Base-by-base conservation (phyloP, 2,113 vertebrate species). In the Salvelinus alpinus region DNA sequence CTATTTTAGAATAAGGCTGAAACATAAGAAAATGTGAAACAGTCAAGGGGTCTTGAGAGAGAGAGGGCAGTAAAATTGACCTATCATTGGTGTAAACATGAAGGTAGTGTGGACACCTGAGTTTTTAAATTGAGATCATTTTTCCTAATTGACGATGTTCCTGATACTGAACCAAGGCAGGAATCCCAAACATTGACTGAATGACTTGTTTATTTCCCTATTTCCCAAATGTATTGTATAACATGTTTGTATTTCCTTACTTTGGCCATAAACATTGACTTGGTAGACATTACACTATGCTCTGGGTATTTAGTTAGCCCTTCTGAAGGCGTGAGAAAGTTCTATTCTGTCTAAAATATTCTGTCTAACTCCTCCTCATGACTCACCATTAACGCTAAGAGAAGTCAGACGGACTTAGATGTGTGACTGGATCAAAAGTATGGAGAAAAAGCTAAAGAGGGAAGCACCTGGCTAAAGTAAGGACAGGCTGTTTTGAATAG, bases 391-490 rank as follows among this genome's bases (percentile, higher is more conserved):
- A 44, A 44, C 38, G 2, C 38, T 44, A 12, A 44, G 38, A 44
- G 38, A 44, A 62, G 34, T 80, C 24, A 66, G 64, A 66, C n/a
- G 11, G 79, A 81, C 62, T 1, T 76, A 78, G 72, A 80, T 68
- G 70, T 80, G 75, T 82, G 84, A 84, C 85, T 78, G 76, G 81
- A 80, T 85, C 83, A 81, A 84, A 81, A 81, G 22, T 75, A 78
- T 57, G 27, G 14, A 34, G 71, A 78, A 79, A 74, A 67, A 72
- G 80, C 74, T 79, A 77, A 81, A 82, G 82, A 81, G 83, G 90
- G 85, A 90, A 91, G 88, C 91, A 91, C 91, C 91, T 91, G 91
- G 86, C 83, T 66, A 75, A 82, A 84, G 38, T 44, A 44, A 44
- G 38, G 78, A 60, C 87, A 86, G 81, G 87, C 86, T 86, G 83